phyloP scores from a whole-genome alignment of 2,113 vertebrate species.

The Chloroceryle aenea region DNA sequence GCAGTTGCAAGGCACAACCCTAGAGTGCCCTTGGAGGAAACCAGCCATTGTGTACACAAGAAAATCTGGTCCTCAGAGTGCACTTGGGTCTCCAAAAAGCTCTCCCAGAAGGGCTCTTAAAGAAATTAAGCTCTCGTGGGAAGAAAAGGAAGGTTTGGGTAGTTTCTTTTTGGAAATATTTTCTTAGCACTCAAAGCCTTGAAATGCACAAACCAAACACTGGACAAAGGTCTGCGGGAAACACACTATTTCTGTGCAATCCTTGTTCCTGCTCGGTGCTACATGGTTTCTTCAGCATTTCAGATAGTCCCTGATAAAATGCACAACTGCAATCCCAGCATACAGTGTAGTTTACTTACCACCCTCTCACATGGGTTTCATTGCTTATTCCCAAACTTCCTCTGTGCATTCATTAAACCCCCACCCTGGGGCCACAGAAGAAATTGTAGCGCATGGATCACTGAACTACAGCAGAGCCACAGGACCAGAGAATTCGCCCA shows the following conservation, averaged over 20 bases:
- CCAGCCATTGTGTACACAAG: conserved; percentile 1
- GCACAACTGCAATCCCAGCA: not conserved
- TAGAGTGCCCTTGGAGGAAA: not conserved
- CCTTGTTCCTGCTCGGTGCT: not conserved
- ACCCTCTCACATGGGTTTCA: not conserved
- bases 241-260: not conserved
- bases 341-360: not conserved
- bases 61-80: not conserved
- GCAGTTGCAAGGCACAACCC: not conserved
- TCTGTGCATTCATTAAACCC: not conserved
- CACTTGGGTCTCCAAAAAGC: not conserved
- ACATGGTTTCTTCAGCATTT: not conserved
- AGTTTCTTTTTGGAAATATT: conserved; percentile 24
- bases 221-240: conserved; percentile 1
- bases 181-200: conserved; percentile 38
- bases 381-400: not conserved
- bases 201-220: conserved; percentile 23
- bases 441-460: rapidly evolving
- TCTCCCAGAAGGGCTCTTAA: conserved; percentile 52
- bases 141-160: conserved; percentile 43
- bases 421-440: not conserved
- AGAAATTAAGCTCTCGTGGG: conserved; percentile 51
- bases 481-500: not conserved
- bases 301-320: not conserved
- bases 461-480: not conserved